Percentiles rank a stretch among this genome's conserved stretches.
Conservation (phyloP, 1,140 invertebrate species). For the Psilanteris sp. region DNA sequence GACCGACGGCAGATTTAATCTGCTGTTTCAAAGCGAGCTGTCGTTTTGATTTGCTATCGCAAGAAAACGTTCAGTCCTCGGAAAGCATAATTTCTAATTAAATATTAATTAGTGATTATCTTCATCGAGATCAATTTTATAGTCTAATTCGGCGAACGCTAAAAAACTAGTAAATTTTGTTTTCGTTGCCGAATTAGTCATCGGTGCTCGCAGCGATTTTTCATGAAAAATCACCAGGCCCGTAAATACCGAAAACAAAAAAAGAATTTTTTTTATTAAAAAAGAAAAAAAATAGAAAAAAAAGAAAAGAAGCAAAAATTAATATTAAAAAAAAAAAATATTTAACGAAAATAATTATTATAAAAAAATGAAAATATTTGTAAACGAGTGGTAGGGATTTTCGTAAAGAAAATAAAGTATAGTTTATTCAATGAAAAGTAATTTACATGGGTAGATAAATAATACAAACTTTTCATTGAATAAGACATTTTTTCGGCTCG, state of each 20-base stretch:
- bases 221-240: conserved; percentile 28
- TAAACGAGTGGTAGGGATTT: too few species aligned
- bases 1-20: too few species aligned
- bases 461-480: not conserved
- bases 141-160: conserved; percentile 10
- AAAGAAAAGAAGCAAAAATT: conserved; percentile 13
- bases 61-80: conserved; percentile 19
- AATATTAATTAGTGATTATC: conserved; percentile 26
- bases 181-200: conserved; percentile 21
- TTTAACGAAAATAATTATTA: too few species aligned
- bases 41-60: conserved; percentile 18
- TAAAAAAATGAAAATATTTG: conserved; percentile 30
- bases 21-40: too few species aligned
- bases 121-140: not conserved
- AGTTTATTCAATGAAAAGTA: conserved; percentile 25
- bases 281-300: conserved; percentile 28
- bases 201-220: conserved; percentile 29
- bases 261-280: conserved; percentile 20
- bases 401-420: too few species aligned
- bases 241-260: conserved; percentile 7
- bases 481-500: conserved; percentile 7
- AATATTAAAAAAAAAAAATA: too few species aligned
- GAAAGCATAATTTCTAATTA: conserved; percentile 31
- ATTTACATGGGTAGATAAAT: conserved; percentile 7
- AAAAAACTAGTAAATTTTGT: conserved; percentile 30